Conservation (phyloP, 2,888 invertebrate species). For the Nephrotoma flavescens region DNA sequence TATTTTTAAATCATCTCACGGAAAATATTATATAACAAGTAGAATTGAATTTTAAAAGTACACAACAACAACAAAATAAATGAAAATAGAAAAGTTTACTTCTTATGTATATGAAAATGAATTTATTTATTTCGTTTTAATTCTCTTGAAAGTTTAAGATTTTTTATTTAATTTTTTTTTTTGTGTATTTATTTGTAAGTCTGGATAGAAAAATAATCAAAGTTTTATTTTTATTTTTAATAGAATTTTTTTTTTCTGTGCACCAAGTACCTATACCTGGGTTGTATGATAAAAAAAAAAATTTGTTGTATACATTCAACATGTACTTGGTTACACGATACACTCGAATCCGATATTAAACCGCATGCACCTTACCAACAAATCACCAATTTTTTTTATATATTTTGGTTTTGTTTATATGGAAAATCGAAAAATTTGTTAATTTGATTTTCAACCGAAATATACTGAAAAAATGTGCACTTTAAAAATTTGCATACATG, state of each 20-base stretch:
- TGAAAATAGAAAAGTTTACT: not conserved
- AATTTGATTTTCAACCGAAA: not conserved
- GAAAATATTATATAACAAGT: not conserved
- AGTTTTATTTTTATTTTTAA: not conserved
- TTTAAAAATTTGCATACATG: not conserved
- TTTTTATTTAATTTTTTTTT: not conserved
- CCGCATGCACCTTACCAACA: not conserved
- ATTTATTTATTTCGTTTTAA: not conserved
- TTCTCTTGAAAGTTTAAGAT: not conserved
- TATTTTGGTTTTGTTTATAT: too few species aligned
- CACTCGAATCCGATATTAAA: not conserved
- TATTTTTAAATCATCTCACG: not conserved
- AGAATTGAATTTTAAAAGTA: not conserved
- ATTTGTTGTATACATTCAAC: not conserved
- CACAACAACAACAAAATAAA: not conserved
- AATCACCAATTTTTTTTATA: not conserved
- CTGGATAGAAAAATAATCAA: not conserved
- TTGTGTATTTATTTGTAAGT: not conserved
- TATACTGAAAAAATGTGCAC: not conserved
- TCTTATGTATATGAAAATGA: not conserved
- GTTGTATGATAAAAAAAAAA: not conserved
- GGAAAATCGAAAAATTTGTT: not conserved
- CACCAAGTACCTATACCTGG: not conserved
- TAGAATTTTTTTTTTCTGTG: not conserved
- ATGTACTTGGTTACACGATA: not conserved